A percentile compares a stretch with the other conserved stretches of the same genome.
These are phyloP conservation scores for Perccottus glenii DNA, from an alignment of 2,113 vertebrate species.

Conservation along the genomic window DNA sequence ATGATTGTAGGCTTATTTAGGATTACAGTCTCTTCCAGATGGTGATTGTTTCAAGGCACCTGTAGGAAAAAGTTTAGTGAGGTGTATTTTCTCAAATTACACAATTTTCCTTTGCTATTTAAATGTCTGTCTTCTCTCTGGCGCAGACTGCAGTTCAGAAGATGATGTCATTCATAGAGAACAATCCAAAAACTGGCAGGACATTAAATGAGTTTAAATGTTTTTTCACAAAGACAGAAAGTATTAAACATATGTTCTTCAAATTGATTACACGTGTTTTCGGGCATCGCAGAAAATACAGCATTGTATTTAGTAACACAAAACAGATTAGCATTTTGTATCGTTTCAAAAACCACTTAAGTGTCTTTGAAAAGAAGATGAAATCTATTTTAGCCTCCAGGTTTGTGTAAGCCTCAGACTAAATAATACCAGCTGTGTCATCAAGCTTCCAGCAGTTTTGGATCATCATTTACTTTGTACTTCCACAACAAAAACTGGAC, in stretches of 20 bases:
- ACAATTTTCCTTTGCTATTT: constrained; percentile 14
- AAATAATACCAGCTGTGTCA: constrained; percentile 1
- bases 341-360: not conserved
- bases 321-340: not conserved
- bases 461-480: not conserved
- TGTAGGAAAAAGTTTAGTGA: constrained; percentile 16
- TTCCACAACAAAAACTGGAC: not conserved
- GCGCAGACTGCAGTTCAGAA: constrained; percentile 16
- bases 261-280: constrained; percentile 3
- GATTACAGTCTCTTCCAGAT: constrained; percentile 11
- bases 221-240: no score
- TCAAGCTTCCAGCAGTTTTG: not conserved
- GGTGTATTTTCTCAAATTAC: constrained; percentile 20
- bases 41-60: constrained; percentile 20
- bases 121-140: constrained; percentile 10
- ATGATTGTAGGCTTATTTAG: constrained; percentile 18
- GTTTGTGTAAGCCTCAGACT: constrained; percentile 3
- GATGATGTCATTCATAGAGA: constrained; percentile 12
- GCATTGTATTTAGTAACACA: not conserved
- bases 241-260: constrained; percentile 16
- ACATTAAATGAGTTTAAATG: not conserved
- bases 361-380: not conserved
- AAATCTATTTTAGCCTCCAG: not conserved
- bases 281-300: not conserved
- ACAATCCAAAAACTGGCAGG: constrained; percentile 13